These are phyloP conservation scores for Tinamus guttatus DNA, from an alignment of 2,113 vertebrate species.

Conservation along the genomic window DNA sequence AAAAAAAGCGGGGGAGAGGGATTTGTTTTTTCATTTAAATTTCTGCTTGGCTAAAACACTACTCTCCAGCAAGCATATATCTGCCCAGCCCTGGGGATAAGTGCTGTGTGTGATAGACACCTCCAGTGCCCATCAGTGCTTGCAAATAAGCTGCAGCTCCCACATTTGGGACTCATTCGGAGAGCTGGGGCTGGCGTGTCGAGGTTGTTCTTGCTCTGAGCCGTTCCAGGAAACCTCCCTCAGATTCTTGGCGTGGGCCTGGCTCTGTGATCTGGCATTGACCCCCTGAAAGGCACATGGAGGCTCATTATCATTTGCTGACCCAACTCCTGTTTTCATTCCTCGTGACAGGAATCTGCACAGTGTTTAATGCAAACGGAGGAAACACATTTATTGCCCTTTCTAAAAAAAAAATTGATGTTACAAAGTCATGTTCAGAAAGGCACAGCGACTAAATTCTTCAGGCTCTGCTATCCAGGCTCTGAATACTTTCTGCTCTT, in stretches of 20 bases:
- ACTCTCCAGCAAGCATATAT: background rate
- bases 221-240: conserved; percentile 60
- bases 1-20: background rate
- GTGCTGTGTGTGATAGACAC: background rate
- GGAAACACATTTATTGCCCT: conserved; percentile 69
- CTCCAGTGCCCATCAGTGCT: background rate
- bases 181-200: background rate
- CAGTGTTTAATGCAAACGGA: conserved; percentile 58
- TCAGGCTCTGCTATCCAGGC: background rate
- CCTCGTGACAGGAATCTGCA: conserved; percentile 63
- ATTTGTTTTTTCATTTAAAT: background rate
- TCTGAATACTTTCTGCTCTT: background rate
- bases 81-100: background rate
- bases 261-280: conserved; percentile 70
- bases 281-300: conserved; percentile 52
- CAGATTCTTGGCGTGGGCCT: background rate
- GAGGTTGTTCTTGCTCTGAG: conserved; percentile 22
- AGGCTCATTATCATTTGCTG: conserved; percentile 65
- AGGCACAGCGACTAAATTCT: background rate
- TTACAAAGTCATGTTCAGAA: conserved; percentile 32
- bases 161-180: fast-evolving
- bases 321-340: conserved; percentile 77
- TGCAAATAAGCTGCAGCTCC: background rate
- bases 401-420: conserved; percentile 47
- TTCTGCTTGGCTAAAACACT: background rate